A percentile compares a stretch with the other conserved stretches of the same genome.
phyloP scores from a whole-genome alignment of 2,888 invertebrate species.

The Agonum fuliginosum region DNA sequence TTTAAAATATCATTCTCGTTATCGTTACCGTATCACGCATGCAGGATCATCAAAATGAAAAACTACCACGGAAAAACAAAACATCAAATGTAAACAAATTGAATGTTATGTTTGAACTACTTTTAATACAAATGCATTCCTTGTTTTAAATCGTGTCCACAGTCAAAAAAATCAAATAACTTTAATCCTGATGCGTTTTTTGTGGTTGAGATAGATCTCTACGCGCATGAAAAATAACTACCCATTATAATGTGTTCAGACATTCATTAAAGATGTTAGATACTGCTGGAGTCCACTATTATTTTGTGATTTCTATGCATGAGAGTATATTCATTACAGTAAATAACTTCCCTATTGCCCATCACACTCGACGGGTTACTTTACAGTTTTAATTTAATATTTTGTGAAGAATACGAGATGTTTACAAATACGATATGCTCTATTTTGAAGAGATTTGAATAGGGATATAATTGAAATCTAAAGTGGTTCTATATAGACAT shows the following conservation, averaged over 20 bases:
- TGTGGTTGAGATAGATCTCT: conserved; percentile 8
- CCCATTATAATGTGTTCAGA: conserved; percentile 49
- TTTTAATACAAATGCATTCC: conserved; percentile 41
- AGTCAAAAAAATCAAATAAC: conserved; percentile 17
- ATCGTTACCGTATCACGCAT: neutral
- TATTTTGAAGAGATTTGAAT: neutral
- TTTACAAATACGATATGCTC: conserved; percentile 6
- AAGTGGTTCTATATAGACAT: no score
- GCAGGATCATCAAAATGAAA: conserved; percentile 40
- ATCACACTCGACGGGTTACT: conserved; percentile 6
- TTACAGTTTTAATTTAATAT: conserved; percentile 21
- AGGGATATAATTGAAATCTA: conserved; percentile 1
- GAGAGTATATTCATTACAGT: conserved; percentile 48
- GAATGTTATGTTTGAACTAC: conserved; percentile 36
- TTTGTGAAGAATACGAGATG: neutral
- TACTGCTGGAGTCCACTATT: conserved; percentile 39
- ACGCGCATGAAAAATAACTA: conserved; percentile 42
- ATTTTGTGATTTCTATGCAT: conserved; percentile 51
- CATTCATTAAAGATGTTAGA: conserved; percentile 52
- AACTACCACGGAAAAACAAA: conserved; percentile 12
- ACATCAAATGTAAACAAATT: conserved; percentile 27
- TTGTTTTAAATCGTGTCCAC: conserved; percentile 20
- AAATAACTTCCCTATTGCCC: conserved; percentile 9
- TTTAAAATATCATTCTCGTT: conserved; percentile 19
- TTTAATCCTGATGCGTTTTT: conserved; percentile 36